Conservation (phyloP, 1,140 invertebrate genomes). For the Meloidogyne floridensis region DNA sequence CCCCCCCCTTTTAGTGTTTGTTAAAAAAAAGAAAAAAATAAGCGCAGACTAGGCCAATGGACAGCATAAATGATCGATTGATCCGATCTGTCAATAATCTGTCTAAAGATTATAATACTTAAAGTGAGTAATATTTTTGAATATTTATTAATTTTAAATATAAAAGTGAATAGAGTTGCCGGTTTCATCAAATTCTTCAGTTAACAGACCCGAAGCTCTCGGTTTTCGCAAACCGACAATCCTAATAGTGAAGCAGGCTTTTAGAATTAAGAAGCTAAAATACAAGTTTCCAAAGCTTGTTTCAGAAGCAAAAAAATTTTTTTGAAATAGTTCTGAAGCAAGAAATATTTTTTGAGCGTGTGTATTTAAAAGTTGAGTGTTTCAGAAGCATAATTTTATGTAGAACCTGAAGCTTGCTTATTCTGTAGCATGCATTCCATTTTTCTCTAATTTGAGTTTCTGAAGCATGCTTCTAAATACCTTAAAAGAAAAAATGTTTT, state of each 20-base stretch:
- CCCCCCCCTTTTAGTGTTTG: not conserved
- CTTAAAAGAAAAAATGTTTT: no score
- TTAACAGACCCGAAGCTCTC: no score
- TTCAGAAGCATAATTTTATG: no score
- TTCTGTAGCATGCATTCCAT: not conserved
- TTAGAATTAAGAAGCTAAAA: no score
- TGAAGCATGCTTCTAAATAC: not conserved
- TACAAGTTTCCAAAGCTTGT: not conserved
- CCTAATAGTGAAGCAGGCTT: no score
- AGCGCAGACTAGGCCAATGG: not conserved
- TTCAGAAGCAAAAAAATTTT: not conserved
- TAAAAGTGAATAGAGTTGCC: no score
- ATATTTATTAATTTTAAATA: not conserved
- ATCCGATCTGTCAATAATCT: not conserved
- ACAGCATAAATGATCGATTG: conserved; percentile 3
- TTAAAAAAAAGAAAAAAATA: not conserved
- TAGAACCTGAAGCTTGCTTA: no score
- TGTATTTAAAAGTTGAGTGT: no score
- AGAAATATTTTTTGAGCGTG: no score
- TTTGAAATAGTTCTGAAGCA: no score
- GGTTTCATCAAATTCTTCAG: no score
- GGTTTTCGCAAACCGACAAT: no score
- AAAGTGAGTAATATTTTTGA: not conserved
- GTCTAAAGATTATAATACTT: not conserved
- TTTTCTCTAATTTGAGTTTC: not conserved